These are phyloP conservation scores for Scaptomyza caliginosa DNA, from an alignment of 2,888 invertebrate genomes.

Conservation along the genomic window DNA sequence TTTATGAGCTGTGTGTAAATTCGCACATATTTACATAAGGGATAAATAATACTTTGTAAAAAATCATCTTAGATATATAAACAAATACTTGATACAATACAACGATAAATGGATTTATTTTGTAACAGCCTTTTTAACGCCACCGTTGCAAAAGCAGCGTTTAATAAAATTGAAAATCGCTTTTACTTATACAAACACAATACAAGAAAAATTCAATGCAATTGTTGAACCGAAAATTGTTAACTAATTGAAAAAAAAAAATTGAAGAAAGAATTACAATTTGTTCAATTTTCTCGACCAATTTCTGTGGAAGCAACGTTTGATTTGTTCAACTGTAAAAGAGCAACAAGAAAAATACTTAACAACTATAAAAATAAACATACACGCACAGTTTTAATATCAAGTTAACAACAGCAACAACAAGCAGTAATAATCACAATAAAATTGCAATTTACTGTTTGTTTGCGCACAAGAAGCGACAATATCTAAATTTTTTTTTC, in stretches of 20 bases:
- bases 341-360: slow-evolving; percentile 1
- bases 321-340: slow-evolving; percentile 38
- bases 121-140: not conserved
- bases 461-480: slow-evolving; percentile 28
- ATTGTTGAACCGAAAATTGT: slow-evolving; percentile 30
- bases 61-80: not conserved
- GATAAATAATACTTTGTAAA: not conserved
- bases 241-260: slow-evolving; percentile 43
- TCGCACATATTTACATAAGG: not conserved
- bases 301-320: slow-evolving; percentile 24
- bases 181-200: slow-evolving; percentile 5
- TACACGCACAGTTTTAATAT: slow-evolving; percentile 23
- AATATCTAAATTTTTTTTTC: slow-evolving; percentile 30
- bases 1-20: not conserved
- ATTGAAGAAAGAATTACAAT: slow-evolving; percentile 3
- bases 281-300: slow-evolving; percentile 21
- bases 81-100: not conserved
- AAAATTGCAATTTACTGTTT: slow-evolving; percentile 42
- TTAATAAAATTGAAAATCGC: slow-evolving; percentile 34
- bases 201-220: slow-evolving; percentile 2
- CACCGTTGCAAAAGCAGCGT: slow-evolving; percentile 11
- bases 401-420: slow-evolving; percentile 19
- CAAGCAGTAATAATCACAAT: slow-evolving; percentile 39
- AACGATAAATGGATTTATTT: not conserved
- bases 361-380: slow-evolving; percentile 16